A percentile compares a stretch with the other conserved stretches of the same genome.
phyloP scores from a whole-genome alignment of 2,888 invertebrate species.

The Saturnia japonica region DNA sequence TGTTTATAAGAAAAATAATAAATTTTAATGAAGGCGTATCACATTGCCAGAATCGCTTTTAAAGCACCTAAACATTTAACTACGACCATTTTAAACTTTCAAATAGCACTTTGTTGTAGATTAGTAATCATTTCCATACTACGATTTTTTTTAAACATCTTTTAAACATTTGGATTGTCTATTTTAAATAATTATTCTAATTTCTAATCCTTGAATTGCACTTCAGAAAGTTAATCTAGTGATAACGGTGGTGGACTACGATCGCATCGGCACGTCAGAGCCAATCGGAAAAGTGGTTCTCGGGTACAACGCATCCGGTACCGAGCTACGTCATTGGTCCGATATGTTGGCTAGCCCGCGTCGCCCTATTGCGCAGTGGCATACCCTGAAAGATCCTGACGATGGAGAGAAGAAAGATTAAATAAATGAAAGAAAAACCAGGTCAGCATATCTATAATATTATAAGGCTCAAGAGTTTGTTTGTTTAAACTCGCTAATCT shows the following conservation, averaged over 20 bases:
- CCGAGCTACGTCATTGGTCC: slow-evolving; percentile 99
- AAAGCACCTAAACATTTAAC: not conserved
- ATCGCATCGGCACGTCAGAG: slow-evolving; percentile 99
- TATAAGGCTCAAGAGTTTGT: too few relatives aligned
- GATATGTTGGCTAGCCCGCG: slow-evolving; percentile 99
- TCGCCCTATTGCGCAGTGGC: slow-evolving; percentile 99
- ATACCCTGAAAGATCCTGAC: slow-evolving; percentile 98
- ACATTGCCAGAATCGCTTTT: not conserved
- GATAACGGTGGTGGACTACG: slow-evolving; percentile 99
- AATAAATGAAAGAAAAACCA: slow-evolving; percentile 28
- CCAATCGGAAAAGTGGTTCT: slow-evolving; percentile 98
- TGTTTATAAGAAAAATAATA: not conserved
- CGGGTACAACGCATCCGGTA: slow-evolving; percentile 98
- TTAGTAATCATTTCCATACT: not conserved
- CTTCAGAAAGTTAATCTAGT: slow-evolving; percentile 98
- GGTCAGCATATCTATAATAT: not conserved
- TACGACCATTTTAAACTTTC: not conserved
- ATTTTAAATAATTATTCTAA: not conserved
- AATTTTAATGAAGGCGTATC: not conserved
- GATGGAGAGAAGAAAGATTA: slow-evolving; percentile 95
- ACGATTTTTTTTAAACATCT: not conserved
- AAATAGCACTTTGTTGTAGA: not conserved
- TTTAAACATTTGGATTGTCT: not conserved
- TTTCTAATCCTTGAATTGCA: slow-evolving; percentile 37
- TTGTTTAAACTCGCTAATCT: too few relatives aligned